Base-by-base conservation (phyloP, 2,797 vertebrate genomes). In the Ptychadena robeensis region DNA sequence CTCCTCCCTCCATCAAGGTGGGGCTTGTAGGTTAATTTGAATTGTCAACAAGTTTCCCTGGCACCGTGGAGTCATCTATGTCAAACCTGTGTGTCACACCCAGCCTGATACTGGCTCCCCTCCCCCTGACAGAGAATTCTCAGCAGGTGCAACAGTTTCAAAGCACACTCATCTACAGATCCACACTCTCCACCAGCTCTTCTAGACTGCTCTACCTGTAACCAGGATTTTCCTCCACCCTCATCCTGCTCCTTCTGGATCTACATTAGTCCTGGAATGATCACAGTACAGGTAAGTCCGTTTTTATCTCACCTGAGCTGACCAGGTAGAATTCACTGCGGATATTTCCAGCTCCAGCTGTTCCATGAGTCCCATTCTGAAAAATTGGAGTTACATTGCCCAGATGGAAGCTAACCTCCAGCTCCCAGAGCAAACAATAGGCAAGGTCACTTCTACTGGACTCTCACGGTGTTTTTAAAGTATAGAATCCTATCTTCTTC, bases 11-110 rank as follows among this genome's bases (percentile, higher is more conserved):
- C 59, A 61, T 25, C 59, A n/a, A 61, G 57, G 57, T 61, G 57
- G 25, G 57, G 35, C 12, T 28, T 15, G 15, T n/a, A 22, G 25
- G 53, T 14, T 38, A 7, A 76, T 66, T 22, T 25, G 63, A 40
- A 44, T 66, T 31, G 73, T 76, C 73, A 76, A 48, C 66, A 75
- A 44, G 61, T 59, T 35, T 25, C 73, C 22, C 31, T 48, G 75
- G 75, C 40, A 35, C 9, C 25, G 25, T 57, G 37, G 44, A 53
- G 18, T 27, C 6, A 53, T 64, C 34, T 61, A 27, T 35, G 48
- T 67, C 71, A 81, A 67, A 81, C 73, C 73, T 34, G 65, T 5
- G 5, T 27, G 82, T 77, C 82, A 79, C 82, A 83, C 82, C 82
- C 82, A 78, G 75, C 3, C 35, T 30, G 61, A 78, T 35, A 35